Conservation (phyloP, 2,888 invertebrate species). For the Trichopria drosophilae region DNA sequence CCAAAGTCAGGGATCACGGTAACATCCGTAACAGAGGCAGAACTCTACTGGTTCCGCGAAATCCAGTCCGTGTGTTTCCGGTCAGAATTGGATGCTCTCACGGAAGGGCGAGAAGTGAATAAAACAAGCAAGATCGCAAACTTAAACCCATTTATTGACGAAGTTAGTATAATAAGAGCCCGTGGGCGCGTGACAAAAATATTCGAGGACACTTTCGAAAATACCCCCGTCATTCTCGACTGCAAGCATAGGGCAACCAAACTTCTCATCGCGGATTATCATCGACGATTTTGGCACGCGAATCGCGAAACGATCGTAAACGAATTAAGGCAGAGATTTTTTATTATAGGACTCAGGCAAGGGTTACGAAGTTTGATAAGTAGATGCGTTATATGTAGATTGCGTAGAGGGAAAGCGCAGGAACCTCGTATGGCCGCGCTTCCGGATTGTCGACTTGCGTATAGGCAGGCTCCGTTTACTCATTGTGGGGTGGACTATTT, state of each 20-base stretch:
- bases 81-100: too few relatives aligned
- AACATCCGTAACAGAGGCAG: too few relatives aligned
- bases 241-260: slow-evolving; percentile 14
- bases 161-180: slow-evolving; percentile 6
- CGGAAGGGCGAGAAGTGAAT: too few relatives aligned
- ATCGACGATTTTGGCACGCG: slow-evolving; percentile 19
- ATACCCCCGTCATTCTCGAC: slow-evolving; percentile 26
- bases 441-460: slow-evolving; percentile 16
- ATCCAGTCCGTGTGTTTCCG: too few relatives aligned
- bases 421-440: slow-evolving; percentile 22
- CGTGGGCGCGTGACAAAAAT: slow-evolving; percentile 6
- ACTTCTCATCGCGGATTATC: slow-evolving; percentile 20
- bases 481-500: slow-evolving; percentile 31
- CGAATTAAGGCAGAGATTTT: slow-evolving; percentile 29
- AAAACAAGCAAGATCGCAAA: neutral
- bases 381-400: slow-evolving; percentile 8
- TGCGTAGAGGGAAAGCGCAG: neutral
- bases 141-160: neutral
- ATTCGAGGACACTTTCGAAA: neutral
- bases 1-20: too few relatives aligned
- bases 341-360: slow-evolving; percentile 16
- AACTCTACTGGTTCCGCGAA: too few relatives aligned
- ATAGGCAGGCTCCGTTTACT: slow-evolving; percentile 20
- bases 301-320: slow-evolving; percentile 29
- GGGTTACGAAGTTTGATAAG: slow-evolving; percentile 6